phyloP scores from a whole-genome alignment of 1,140 invertebrate species.

The Heliothis subflexa region DNA sequence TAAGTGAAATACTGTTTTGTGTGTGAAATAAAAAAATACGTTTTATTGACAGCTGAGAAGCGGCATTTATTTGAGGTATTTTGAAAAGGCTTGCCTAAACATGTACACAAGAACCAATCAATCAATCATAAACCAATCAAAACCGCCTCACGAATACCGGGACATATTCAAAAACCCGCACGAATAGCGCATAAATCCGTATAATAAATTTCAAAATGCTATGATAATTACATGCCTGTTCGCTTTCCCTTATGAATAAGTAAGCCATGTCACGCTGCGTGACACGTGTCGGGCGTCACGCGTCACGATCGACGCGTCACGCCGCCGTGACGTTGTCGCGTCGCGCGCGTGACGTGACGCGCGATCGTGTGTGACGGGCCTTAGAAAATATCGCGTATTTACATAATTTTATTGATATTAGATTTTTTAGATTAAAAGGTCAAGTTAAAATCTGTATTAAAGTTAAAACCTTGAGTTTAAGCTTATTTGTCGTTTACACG shows the following conservation, averaged over 20 bases:
- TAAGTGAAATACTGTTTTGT: not conserved
- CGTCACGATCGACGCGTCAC: conserved; percentile 49
- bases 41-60: too few relatives aligned
- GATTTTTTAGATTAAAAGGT: not conserved
- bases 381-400: conserved; percentile 46
- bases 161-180: conserved; percentile 30
- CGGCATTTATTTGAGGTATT: not conserved
- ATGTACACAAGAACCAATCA: not conserved
- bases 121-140: conserved; percentile 10
- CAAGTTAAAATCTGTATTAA: not conserved
- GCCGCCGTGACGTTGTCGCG: conserved; percentile 37
- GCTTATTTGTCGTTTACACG: too few relatives aligned
- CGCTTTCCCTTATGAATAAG: conserved; percentile 54
- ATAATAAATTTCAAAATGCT: conserved; percentile 47
- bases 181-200: conserved; percentile 40
- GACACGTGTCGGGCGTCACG: conserved; percentile 45
- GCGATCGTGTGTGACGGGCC: conserved; percentile 46
- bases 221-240: conserved; percentile 50
- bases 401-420: conserved; percentile 45
- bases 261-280: conserved; percentile 47
- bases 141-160: not conserved
- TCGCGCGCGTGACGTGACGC: conserved; percentile 42
- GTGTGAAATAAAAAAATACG: too few relatives aligned
- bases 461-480: too few relatives aligned
- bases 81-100: not conserved